Evolutionary conservation across 1,140 invertebrate genomes (phyloP), one percentile per base, ranked within the genome.

Genomic region (Anastatus disparis): DNA sequence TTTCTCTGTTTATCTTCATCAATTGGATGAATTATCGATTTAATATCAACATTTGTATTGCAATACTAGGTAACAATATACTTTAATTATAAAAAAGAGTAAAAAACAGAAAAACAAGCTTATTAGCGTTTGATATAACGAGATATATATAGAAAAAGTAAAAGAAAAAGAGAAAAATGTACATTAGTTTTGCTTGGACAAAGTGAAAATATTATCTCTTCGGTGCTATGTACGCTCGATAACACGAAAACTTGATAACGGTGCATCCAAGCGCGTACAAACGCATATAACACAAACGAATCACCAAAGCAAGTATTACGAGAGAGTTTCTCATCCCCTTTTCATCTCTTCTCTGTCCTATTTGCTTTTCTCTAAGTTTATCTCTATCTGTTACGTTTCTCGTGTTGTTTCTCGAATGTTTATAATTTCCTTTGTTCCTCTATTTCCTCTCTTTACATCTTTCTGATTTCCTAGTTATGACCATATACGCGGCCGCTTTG

Each of bases 161-260:
- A 10, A 6, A 10, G 31, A 35, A 35, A 9, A 17, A 17, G 9
- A 56, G 50, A 40, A 48, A 48, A 22, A 13, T 6, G 15, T 3
- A 15, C 42, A 44, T 3, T 9, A n/a, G 50, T 53, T n/a, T n/a
- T n/a, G 50, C 50, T 53, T 42, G 50, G 31, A 66, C 53, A 68
- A 68, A 68, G 65, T 31, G 53, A 13, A 68, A 50, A 48, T 46
- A 53, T 68, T 68, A 68, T 58, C 53, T 58, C 48, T 22, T 22
- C 13, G 24, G 17, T 35, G 44, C n/a, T n/a, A n/a, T 1, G 27
- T 13, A 13, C n/a, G 38, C 6, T 40, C 42, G 67, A 61, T 61
- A 61, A 52, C 66, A 31, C 29, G 56, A 61, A 59, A 40, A 38
- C 26, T 67, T 58, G 52, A 66, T 55, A 66, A 63, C 42, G 44